Conservation (phyloP, 2,797 vertebrate genomes). For the Paratrypauchen microcephalus region DNA sequence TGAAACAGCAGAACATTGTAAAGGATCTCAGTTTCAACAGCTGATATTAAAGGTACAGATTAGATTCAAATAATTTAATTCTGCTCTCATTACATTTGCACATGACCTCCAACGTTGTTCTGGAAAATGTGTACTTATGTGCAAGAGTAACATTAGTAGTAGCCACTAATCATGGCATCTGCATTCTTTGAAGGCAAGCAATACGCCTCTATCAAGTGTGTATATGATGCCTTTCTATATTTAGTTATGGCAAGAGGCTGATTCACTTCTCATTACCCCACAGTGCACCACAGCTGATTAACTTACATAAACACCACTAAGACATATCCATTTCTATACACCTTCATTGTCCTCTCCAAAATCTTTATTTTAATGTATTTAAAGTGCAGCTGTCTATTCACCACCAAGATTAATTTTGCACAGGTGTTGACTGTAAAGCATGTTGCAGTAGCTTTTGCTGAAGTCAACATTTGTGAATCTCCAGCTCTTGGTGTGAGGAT, state of each 20-base stretch:
- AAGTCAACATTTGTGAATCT: constrained; percentile 21
- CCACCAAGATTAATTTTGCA: constrained; percentile 17
- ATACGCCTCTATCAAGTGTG: constrained; percentile 37
- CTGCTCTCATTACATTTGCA: background rate
- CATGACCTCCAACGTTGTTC: background rate
- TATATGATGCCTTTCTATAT: constrained; percentile 65
- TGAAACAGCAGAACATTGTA: background rate
- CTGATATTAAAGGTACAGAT: no score
- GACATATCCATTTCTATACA: constrained; percentile 2
- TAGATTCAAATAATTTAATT: background rate
- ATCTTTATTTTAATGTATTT: constrained; percentile 1
- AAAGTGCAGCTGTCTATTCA: background rate
- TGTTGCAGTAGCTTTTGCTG: constrained; percentile 33
- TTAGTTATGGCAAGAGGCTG: constrained; percentile 51
- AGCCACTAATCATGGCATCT: constrained; percentile 36
- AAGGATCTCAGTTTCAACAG: no score
- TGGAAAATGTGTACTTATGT: background rate
- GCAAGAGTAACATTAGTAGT: constrained; percentile 63
- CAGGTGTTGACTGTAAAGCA: constrained; percentile 17
- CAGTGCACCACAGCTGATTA: constrained; percentile 48
- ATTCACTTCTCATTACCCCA: constrained; percentile 50
- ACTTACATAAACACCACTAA: constrained; percentile 33
- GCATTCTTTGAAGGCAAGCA: constrained; percentile 45
- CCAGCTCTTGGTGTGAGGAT: constrained; percentile 27
- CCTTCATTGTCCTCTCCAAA: background rate